phyloP scores from a whole-genome alignment of 2,888 invertebrate genomes.

The Limenitis camilla region DNA sequence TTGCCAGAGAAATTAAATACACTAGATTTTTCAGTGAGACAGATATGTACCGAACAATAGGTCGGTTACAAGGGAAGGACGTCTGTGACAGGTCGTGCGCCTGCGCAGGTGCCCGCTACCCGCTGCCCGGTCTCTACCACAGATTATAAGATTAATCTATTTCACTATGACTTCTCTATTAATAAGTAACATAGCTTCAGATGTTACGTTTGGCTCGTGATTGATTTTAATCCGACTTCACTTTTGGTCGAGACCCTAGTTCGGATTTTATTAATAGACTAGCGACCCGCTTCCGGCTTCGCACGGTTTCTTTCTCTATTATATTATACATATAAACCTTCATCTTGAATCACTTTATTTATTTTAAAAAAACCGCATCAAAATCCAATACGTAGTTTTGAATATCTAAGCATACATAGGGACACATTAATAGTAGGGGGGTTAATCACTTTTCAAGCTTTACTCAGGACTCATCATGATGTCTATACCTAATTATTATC shows the following conservation, averaged over 20 bases:
- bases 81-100: slow-evolving; percentile 36
- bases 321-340: no score
- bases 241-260: neutral
- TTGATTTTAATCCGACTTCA: neutral
- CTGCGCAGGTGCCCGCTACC: slow-evolving; percentile 16
- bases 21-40: slow-evolving; percentile 64
- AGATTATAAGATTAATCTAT: slow-evolving; percentile 18
- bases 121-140: slow-evolving; percentile 5
- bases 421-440: no score
- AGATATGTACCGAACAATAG: slow-evolving; percentile 61
- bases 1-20: slow-evolving; percentile 67
- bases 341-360: no score
- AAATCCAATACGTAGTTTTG: no score
- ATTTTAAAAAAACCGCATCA: no score
- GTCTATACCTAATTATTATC: no score
- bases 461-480: no score
- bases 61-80: slow-evolving; percentile 59
- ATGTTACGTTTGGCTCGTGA: neutral
- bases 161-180: neutral
- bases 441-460: no score
- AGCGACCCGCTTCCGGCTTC: no score
- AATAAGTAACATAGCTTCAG: neutral
- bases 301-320: no score
- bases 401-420: no score
- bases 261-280: no score